Evolutionary conservation across 2,888 invertebrate species (phyloP).

Genomic region (Spatulosminthurus flaviceps): DNA sequence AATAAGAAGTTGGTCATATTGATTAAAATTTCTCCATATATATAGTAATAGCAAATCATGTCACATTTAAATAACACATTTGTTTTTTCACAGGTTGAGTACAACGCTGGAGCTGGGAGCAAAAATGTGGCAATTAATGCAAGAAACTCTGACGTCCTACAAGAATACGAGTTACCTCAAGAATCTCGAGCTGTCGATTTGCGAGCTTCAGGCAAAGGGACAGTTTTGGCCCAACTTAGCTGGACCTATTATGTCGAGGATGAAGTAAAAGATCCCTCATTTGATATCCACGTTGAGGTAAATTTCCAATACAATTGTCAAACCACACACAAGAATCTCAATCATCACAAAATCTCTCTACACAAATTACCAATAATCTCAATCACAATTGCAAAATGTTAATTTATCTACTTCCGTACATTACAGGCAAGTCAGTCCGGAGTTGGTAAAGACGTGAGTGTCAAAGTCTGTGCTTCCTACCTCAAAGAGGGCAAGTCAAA

Average conservation of each 20-base stretch:
- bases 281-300: neutral
- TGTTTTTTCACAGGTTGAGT: neutral
- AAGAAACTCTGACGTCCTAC: slow-evolving; percentile 19
- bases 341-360: too few species aligned
- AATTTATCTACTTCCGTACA: too few species aligned
- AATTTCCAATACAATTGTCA: too few species aligned
- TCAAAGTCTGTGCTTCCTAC: slow-evolving; percentile 63
- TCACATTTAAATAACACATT: neutral
- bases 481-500: slow-evolving; percentile 73
- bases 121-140: slow-evolving; percentile 14
- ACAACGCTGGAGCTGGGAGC: neutral
- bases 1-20: neutral
- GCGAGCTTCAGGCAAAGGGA: slow-evolving; percentile 47
- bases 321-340: too few species aligned
- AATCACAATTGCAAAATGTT: too few species aligned
- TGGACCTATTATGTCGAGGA: slow-evolving; percentile 50
- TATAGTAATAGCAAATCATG: too few species aligned
- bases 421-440: neutral
- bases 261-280: neutral
- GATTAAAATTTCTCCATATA: too few species aligned
- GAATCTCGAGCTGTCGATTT: slow-evolving; percentile 12
- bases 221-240: slow-evolving; percentile 52
- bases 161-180: neutral
- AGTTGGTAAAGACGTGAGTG: neutral
- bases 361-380: too few species aligned